A percentile compares a stretch with the other conserved stretches of the same genome.
phyloP scores from a whole-genome alignment of 2,888 invertebrate species.

The Ichneumon xanthorius region DNA sequence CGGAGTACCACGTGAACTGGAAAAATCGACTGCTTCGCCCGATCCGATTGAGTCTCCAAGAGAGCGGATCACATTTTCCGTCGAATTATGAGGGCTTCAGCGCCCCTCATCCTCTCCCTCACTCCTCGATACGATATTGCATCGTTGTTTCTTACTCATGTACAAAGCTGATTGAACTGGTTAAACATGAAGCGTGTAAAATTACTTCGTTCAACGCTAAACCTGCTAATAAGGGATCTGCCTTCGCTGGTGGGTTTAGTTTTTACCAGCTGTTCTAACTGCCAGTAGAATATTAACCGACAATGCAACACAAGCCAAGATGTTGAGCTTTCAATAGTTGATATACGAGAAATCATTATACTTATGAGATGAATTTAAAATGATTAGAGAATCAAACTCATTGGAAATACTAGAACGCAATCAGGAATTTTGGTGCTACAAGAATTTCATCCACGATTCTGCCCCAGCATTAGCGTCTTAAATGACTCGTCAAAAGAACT shows the following conservation, averaged over 20 bases:
- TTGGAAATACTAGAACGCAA: neutral
- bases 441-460: neutral
- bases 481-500: conserved; percentile 39
- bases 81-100: conserved; percentile 28
- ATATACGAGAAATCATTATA: no score
- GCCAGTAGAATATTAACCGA: neutral
- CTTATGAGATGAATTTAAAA: no score
- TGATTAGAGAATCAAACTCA: neutral
- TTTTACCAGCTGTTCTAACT: neutral
- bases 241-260: neutral
- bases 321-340: no score
- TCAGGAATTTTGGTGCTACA: neutral
- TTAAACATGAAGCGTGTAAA: neutral
- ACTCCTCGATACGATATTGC: neutral
- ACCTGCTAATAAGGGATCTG: neutral
- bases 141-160: neutral
- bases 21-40: conserved; percentile 75
- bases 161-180: conserved; percentile 32
- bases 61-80: conserved; percentile 43
- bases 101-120: conserved; percentile 1
- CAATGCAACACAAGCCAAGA: no score
- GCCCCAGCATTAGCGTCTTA: neutral
- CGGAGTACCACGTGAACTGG: conserved; percentile 73
- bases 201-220: neutral
- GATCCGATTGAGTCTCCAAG: conserved; percentile 65